These are phyloP conservation scores for Dasypolia templi DNA, from an alignment of 2,888 invertebrate species.

Conservation along the genomic window DNA sequence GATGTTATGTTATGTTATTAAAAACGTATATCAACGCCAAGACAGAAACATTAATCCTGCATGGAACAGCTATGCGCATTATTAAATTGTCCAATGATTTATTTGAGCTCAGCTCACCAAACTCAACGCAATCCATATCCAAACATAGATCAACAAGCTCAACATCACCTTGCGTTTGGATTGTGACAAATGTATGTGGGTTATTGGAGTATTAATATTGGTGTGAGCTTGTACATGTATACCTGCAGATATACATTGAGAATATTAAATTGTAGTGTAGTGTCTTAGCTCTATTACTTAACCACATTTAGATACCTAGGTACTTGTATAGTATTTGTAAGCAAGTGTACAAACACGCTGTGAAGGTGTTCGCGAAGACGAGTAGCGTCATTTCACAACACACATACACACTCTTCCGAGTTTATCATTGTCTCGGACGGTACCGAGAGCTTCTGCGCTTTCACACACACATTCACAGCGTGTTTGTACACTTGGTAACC, in stretches of 20 bases:
- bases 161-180: conserved; percentile 30
- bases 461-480: too few species aligned
- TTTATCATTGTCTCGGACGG: too few species aligned
- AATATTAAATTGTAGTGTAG: background rate
- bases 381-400: too few species aligned
- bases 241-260: background rate
- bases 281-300: background rate
- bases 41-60: conserved; percentile 52
- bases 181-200: conserved; percentile 54
- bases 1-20: too few species aligned
- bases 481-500: too few species aligned
- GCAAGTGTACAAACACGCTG: too few species aligned
- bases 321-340: too few species aligned
- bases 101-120: conserved; percentile 29
- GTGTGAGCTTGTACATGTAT: background rate
- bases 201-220: conserved; percentile 30
- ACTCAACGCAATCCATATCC: conserved; percentile 29
- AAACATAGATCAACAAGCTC: conserved; percentile 35
- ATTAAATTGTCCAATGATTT: conserved; percentile 67
- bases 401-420: too few species aligned
- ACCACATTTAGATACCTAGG: too few species aligned
- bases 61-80: conserved; percentile 53
- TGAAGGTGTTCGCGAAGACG: too few species aligned
- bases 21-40: conserved; percentile 51
- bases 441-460: too few species aligned